phyloP scores from a whole-genome alignment of 2,797 vertebrate genomes.

The Pangasius djambal region DNA sequence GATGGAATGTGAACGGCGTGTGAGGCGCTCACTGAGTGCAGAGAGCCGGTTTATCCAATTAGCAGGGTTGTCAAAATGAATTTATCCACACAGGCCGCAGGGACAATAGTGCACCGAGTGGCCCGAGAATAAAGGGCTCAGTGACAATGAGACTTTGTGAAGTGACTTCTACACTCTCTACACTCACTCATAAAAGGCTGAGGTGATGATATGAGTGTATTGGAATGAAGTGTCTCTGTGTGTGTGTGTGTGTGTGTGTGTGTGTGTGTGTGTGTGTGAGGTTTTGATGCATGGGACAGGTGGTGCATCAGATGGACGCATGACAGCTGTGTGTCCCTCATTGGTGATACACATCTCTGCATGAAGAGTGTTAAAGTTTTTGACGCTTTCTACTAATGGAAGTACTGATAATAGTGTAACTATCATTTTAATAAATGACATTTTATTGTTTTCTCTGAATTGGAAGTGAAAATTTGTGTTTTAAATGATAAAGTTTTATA shows the following conservation, averaged over 20 bases:
- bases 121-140: slow-evolving; percentile 64
- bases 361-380: background rate
- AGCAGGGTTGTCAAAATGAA: slow-evolving; percentile 99
- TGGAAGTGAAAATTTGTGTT: background rate
- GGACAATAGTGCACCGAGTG: slow-evolving; percentile 72
- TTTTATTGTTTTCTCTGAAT: background rate
- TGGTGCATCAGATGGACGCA: slow-evolving; percentile 47
- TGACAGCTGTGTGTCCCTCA: slow-evolving; percentile 46
- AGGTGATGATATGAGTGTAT: slow-evolving; percentile 38
- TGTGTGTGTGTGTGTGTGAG: slow-evolving; percentile 3
- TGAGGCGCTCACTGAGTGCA: slow-evolving; percentile 77
- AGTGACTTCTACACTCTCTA: slow-evolving; percentile 63
- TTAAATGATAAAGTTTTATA: background rate
- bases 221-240: slow-evolving; percentile 8
- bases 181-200: slow-evolving; percentile 17
- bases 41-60: slow-evolving; percentile 94
- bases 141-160: slow-evolving; percentile 76
- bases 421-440: background rate
- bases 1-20: slow-evolving; percentile 87
- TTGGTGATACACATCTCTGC: slow-evolving; percentile 13
- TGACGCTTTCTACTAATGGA: background rate
- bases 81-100: slow-evolving; percentile 83
- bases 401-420: background rate
- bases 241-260: slow-evolving; percentile 22
- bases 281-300: slow-evolving; percentile 51